phyloP scores from a whole-genome alignment of 2,113 vertebrate genomes.

The Phodopus roborovskii region DNA sequence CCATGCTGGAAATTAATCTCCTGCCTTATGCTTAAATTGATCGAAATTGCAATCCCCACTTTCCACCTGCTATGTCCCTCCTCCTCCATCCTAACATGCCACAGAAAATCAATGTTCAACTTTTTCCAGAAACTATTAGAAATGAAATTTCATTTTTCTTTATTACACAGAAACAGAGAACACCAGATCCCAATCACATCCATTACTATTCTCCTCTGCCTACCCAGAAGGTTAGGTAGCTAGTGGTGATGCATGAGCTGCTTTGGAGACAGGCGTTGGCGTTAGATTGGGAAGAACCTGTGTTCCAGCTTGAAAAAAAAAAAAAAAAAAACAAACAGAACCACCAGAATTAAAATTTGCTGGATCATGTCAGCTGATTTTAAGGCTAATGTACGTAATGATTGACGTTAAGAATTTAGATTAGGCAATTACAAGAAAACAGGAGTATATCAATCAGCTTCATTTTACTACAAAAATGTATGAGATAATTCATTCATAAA shows the following conservation, averaged over 20 bases:
- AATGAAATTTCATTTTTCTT: slow-evolving; percentile 63
- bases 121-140: slow-evolving; percentile 34
- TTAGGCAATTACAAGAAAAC: slow-evolving; percentile 13
- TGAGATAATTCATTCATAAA: not conserved
- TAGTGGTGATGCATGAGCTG: not conserved
- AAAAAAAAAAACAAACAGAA: no score
- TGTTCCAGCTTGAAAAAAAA: slow-evolving; percentile 48
- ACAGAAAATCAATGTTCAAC: slow-evolving; percentile 57
- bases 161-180: slow-evolving; percentile 58
- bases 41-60: slow-evolving; percentile 38
- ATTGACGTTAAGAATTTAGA: slow-evolving; percentile 52
- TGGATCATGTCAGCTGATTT: slow-evolving; percentile 34
- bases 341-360: slow-evolving; percentile 17
- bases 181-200: slow-evolving; percentile 15
- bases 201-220: slow-evolving; percentile 27
- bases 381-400: not conserved
- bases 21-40: slow-evolving; percentile 46
- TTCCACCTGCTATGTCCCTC: not conserved
- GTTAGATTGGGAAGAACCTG: slow-evolving; percentile 53
- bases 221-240: slow-evolving; percentile 15
- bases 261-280: not conserved
- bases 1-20: slow-evolving; percentile 63
- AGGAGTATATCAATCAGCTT: not conserved
- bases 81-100: not conserved
- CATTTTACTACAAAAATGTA: not conserved